Conservation (phyloP, 2,797 vertebrate species). For the Mustela erminea region DNA sequence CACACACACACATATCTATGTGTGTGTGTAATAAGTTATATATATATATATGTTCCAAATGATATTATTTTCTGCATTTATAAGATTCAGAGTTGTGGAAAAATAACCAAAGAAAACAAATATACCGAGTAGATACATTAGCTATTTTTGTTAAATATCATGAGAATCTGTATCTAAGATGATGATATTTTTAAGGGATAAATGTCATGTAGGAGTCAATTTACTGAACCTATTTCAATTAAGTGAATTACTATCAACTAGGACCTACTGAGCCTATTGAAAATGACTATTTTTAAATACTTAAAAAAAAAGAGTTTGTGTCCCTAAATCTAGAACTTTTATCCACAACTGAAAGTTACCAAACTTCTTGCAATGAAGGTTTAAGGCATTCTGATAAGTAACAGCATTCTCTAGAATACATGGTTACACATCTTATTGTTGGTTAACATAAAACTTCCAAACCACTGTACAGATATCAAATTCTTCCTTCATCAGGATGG, state of each 20-base stretch:
- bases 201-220: background rate
- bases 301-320: background rate
- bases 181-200: background rate
- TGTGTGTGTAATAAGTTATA: too few species aligned
- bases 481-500: background rate
- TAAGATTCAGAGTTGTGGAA: background rate
- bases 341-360: background rate
- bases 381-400: background rate
- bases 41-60: background rate
- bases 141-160: background rate
- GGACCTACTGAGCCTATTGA: background rate
- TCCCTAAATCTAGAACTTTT: background rate
- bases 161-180: background rate
- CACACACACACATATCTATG: too few species aligned
- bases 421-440: background rate
- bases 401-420: background rate
- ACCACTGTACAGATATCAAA: background rate
- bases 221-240: background rate
- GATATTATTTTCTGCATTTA: background rate
- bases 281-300: background rate
- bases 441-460: background rate
- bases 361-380: background rate
- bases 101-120: background rate
- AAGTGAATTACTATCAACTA: background rate
- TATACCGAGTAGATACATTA: background rate